A percentile compares a stretch with the other conserved stretches of the same genome.
Conservation (phyloP, 2,797 vertebrate species). For the Menidia menidia region DNA sequence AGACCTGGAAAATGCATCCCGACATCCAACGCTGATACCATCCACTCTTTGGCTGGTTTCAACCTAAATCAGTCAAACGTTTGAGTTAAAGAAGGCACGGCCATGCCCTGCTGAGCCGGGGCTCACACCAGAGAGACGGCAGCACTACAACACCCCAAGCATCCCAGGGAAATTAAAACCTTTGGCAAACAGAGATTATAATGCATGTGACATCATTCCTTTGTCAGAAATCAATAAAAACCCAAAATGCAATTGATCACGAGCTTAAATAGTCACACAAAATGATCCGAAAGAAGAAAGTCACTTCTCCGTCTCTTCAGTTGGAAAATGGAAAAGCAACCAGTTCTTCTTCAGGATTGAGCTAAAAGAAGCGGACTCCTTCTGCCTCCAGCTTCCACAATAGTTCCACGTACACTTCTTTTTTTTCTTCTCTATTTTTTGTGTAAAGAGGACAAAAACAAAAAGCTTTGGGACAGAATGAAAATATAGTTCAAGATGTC, state of each 20-base stretch:
- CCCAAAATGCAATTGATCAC: background rate
- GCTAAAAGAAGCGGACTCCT: background rate
- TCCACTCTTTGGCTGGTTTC: constrained; percentile 21
- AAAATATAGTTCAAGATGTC: background rate
- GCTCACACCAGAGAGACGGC: background rate
- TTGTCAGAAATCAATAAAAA: constrained; percentile 2
- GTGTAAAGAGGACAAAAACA: background rate
- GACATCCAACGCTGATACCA: background rate
- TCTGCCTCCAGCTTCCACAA: background rate
- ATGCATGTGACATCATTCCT: background rate
- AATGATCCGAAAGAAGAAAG: background rate
- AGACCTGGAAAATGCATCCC: background rate
- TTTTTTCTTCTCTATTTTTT: background rate
- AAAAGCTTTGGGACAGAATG: background rate
- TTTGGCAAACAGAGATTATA: background rate
- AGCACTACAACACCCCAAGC: background rate
- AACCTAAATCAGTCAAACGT: background rate
- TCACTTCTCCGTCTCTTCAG: background rate
- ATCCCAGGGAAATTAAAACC: constrained; percentile 3
- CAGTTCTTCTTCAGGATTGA: constrained; percentile 1
- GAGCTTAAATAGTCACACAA: constrained; percentile 8
- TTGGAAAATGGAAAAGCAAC: background rate
- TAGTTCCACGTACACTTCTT: background rate
- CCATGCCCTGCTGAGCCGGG: background rate
- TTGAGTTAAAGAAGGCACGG: background rate